Conservation (phyloP, 2,797 vertebrate genomes). For the Tenualosa ilisha region DNA sequence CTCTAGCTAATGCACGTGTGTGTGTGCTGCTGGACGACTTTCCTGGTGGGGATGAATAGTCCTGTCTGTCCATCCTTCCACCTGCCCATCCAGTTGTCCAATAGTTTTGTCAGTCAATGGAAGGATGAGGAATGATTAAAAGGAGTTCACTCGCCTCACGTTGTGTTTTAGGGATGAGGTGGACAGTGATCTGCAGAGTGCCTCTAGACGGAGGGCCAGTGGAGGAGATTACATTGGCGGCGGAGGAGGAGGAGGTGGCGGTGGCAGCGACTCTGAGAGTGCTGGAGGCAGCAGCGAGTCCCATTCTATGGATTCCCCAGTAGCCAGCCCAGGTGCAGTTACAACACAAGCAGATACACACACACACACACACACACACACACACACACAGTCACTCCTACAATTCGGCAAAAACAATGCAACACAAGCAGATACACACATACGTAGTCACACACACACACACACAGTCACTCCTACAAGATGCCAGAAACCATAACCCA, state of each 20-base stretch:
- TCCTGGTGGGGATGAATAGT: too few relatives aligned
- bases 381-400: background rate
- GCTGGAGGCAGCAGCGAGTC: conserved; percentile 97
- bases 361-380: background rate
- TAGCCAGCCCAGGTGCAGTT: conserved; percentile 90
- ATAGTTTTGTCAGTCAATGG: too few relatives aligned
- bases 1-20: too few relatives aligned
- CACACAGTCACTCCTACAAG: background rate
- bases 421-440: background rate
- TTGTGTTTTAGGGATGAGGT: background rate
- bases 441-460: background rate
- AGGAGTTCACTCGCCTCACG: background rate
- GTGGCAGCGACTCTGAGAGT: conserved; percentile 97
- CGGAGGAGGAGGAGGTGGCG: conserved; percentile 88
- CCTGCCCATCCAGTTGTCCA: too few relatives aligned
- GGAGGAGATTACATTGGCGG: conserved; percentile 58
- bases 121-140: background rate
- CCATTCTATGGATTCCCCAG: conserved; percentile 95
- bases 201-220: conserved; percentile 65
- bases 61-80: too few relatives aligned
- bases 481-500: background rate
- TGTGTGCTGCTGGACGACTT: too few relatives aligned
- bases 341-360: conserved; percentile 45
- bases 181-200: background rate
- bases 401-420: too few relatives aligned